Evolutionary conservation across 2,113 vertebrate species (phyloP).

Genomic region (Grammomys dolichurus): DNA sequence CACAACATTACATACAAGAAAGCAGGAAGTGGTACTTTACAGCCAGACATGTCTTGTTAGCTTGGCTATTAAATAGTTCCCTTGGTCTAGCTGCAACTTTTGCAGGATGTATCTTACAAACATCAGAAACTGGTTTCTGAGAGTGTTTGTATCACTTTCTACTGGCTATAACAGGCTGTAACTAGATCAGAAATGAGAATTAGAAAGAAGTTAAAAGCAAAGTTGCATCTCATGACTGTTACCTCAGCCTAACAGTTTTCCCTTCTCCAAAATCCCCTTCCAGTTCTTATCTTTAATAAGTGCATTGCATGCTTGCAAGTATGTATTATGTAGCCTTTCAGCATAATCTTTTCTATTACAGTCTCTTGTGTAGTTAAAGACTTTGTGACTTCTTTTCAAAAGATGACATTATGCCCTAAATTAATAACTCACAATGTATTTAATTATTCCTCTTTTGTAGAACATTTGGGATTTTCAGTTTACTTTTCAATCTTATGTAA

Average conservation of each 20-base stretch:
- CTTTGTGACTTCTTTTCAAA: slow-evolving; percentile 50
- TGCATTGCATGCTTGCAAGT: slow-evolving; percentile 46
- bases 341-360: slow-evolving; percentile 14
- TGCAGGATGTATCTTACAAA: background rate
- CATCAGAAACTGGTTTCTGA: background rate
- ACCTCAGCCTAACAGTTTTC: slow-evolving; percentile 41
- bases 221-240: background rate
- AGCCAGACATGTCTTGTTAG: background rate
- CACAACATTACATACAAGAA: slow-evolving; percentile 47
- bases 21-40: slow-evolving; percentile 15
- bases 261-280: slow-evolving; percentile 64
- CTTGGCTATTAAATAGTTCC: background rate
- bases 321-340: slow-evolving; percentile 30
- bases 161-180: background rate
- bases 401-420: background rate
- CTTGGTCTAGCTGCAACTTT: background rate
- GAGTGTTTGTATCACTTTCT: background rate
- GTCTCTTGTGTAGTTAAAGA: background rate
- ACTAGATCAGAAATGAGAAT: slow-evolving; percentile 23
- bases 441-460: slow-evolving; percentile 31
- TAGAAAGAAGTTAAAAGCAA: background rate
- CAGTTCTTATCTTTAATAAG: slow-evolving; percentile 40
- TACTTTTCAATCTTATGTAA: slow-evolving; percentile 34
- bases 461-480: slow-evolving; percentile 43
- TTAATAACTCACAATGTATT: slow-evolving; percentile 38